Base-by-base conservation (phyloP, 92 coral and sea anemone genomes). In the Siderastrea radians region DNA sequence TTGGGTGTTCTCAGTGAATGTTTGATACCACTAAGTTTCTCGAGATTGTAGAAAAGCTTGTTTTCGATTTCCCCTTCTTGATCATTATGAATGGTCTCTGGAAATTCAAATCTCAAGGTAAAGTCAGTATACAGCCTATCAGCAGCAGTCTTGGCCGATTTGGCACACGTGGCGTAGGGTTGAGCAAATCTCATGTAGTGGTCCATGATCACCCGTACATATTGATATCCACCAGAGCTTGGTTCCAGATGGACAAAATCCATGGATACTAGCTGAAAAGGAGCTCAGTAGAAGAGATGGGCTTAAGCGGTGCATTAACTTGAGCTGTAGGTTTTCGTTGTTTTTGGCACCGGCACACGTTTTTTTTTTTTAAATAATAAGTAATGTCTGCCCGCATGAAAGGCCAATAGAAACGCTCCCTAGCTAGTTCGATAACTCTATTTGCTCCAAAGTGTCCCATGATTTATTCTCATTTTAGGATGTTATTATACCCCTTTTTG, bases 21-120 rank as follows among this genome's bases (percentile, higher is more conserved):
- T 64, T 52, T 74, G 50, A 93, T 45, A 46, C 94, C 86, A 55
- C 90, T 48, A 68, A 91, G 84, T 68, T 91, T 92, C 80, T 94
- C 93, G 54, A 92, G 81, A 68, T 90, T 79, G 79, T 86, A 79
- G 73, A 94, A 89, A 19, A 89, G 83, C 74, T 89, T 83, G 72
- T 86, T 94, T 47, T 88, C 95, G 61, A 91, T 91, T 73, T 93
- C 94, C 9, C 76, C 75, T 5, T 90, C 92, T 75, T 90, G 92
- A 61, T 93, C 91, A 11, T 85, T 93, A 53, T 80, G 94, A 63
- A 93, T 73, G 12, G 83, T 84, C 17, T 79, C 74, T 19, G 86
- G 89, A 45, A 84, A 90, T 45, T 89, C 86, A 68, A 84, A 89
- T 59, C 86, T 86, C 86, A 81, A 50, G 67, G 77, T 89, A 51